Evolutionary conservation across 2,113 vertebrate species (phyloP).

Genomic region (Gymnorhina tibicen): DNA sequence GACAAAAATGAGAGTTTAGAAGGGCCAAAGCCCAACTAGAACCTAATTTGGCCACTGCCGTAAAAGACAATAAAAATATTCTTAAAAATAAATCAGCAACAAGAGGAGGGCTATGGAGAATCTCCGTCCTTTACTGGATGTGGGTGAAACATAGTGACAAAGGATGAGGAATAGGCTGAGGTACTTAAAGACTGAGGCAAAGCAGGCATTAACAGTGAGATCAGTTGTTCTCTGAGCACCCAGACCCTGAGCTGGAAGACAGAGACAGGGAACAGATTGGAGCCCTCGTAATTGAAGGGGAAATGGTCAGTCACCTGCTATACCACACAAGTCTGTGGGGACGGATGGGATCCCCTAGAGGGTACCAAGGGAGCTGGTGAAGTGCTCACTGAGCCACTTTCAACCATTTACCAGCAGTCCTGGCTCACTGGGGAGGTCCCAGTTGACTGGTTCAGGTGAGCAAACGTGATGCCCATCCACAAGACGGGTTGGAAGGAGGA

Average conservation of each 20-base stretch:
- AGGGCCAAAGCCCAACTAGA: background rate
- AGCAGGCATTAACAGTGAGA: background rate
- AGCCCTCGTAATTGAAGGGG: background rate
- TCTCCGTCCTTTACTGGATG: background rate
- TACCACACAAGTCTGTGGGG: background rate
- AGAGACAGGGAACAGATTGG: background rate
- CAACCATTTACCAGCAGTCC: background rate
- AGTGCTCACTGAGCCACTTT: background rate
- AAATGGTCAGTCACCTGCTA: background rate
- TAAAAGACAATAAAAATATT: background rate
- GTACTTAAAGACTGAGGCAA: background rate
- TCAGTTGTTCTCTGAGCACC: background rate
- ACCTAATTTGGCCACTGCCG: background rate
- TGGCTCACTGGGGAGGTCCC: background rate
- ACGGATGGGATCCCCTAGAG: background rate
- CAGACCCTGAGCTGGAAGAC: background rate
- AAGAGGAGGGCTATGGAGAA: background rate
- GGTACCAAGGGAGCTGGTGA: background rate
- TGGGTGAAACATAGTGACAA: background rate
- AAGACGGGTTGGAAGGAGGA: background rate
- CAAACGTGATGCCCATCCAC: background rate
- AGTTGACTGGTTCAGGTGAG: background rate
- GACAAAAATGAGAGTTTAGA: background rate
- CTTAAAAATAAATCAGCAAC: background rate
- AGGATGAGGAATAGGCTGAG: background rate